Conservation (phyloP, 2,888 invertebrate genomes). For the Cistogaster globosa region DNA sequence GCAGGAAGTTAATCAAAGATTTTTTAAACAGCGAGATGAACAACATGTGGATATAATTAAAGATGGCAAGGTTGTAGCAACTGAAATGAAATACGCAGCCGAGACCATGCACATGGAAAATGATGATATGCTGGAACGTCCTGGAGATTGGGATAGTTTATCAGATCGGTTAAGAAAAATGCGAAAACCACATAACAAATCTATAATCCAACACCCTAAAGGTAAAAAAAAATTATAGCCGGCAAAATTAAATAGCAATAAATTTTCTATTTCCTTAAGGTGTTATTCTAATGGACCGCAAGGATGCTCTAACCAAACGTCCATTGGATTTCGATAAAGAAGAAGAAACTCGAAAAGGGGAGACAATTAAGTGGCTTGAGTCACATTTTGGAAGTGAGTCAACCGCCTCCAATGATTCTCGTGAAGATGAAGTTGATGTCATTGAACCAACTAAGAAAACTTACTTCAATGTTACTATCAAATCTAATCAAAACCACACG, state of each 20-base stretch:
- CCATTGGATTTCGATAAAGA: conserved; percentile 94
- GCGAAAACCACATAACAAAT: conserved; percentile 84
- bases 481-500: conserved; percentile 83
- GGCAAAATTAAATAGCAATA: not conserved
- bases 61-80: conserved; percentile 90
- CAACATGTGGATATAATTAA: conserved; percentile 92
- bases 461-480: conserved; percentile 91
- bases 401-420: conserved; percentile 87
- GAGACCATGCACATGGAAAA: conserved; percentile 92
- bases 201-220: conserved; percentile 84
- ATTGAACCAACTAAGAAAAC: conserved; percentile 88
- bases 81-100: conserved; percentile 91
- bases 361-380: conserved; percentile 95
- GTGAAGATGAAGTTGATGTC: conserved; percentile 81
- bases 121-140: conserved; percentile 87
- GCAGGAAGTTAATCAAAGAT: conserved; percentile 86
- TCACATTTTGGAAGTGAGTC: conserved; percentile 95
- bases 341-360: conserved; percentile 93
- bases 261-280: conserved; percentile 73
- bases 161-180: conserved; percentile 89
- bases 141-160: conserved; percentile 90
- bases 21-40: conserved; percentile 90
- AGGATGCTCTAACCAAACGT: conserved; percentile 91
- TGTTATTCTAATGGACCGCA: conserved; percentile 86
- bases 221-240: conserved; percentile 79